Evolutionary conservation across 1,140 invertebrate genomes (phyloP), one percentile per base, ranked within the genome.

Genomic region (Drosophila teissieri): DNA sequence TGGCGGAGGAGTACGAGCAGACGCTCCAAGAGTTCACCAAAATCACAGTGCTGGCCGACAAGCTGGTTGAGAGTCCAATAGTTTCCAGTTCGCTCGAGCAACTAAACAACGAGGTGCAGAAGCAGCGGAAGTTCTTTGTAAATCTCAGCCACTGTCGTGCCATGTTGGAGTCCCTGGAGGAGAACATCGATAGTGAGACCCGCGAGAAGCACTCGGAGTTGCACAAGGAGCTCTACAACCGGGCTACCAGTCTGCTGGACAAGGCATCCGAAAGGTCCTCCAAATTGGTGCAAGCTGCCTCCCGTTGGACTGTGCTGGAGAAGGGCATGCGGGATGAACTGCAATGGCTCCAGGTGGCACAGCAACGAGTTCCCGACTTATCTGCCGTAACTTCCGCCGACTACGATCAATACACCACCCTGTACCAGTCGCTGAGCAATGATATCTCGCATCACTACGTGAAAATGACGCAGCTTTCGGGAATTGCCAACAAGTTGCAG

Each of bases 51-150:
- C 94, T 97, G 4, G 96, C 97, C 3, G 95, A 97, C 91, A 95
- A 95, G 48, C 91, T 97, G 27, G 93, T 97, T 3, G 95, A 96
- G 45, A 95, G 94, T 78, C 95, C 95, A 15, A 95, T 97, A 31
- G 94, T 95, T 2, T 96, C 96, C 1, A 94, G 93, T 40, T 95
- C 95, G 74, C 93, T 97, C 56, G 94, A 96, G 77, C 95, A 97
- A 79, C 92, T 97, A 10, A 96, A 96, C 79, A 96, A 97, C 80
- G 97, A 97, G 93, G 96, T 97, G 92, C 96, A 97, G 75, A 97
- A 97, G 83, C 96, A 97, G 85, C 94, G 96, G 44, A 97, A 97
- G 83, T 97, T 97, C 92, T 97, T 98, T 84, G 95, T 96, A 0
- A 97, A 97, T 79, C 92, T 98, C 10, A 97, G 96, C 80, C 96